A percentile compares a stretch with the other conserved stretches of the same genome.
phyloP scores from a whole-genome alignment of 2,888 invertebrate species.

The Pomacea canaliculata region DNA sequence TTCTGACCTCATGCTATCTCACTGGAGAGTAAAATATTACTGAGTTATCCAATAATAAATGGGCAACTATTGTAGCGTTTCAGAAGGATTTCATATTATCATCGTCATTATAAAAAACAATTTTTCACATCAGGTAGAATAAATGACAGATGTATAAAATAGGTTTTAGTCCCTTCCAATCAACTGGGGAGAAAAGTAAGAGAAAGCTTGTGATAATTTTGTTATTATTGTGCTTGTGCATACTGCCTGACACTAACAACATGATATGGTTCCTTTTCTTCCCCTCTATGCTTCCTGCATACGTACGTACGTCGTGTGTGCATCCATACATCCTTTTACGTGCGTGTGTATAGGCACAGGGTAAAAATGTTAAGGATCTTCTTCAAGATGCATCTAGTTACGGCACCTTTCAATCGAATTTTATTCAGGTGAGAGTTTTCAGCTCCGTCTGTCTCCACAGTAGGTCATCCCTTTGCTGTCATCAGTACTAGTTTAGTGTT shows the following conservation, averaged over 20 bases:
- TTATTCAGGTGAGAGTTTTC: constrained; percentile 44
- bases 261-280: not conserved
- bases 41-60: too few relatives aligned
- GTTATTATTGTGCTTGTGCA: too few relatives aligned
- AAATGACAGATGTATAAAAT: too few relatives aligned
- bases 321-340: not conserved
- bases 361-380: constrained; percentile 43
- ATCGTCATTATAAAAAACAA: too few relatives aligned
- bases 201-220: too few relatives aligned
- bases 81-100: too few relatives aligned
- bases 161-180: too few relatives aligned
- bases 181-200: too few relatives aligned
- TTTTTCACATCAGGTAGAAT: too few relatives aligned
- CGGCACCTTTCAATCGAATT: constrained; percentile 47
- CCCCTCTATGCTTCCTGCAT: constrained; percentile 1
- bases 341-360: constrained; percentile 38
- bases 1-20: too few relatives aligned
- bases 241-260: not conserved
- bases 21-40: too few relatives aligned
- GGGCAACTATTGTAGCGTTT: too few relatives aligned
- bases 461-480: not conserved
- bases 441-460: not conserved
- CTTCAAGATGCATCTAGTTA: constrained; percentile 47
- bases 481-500: not conserved
- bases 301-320: not conserved